phyloP scores from a whole-genome alignment of 2,797 vertebrate genomes.

The Hyperoplus lanceolatus region DNA sequence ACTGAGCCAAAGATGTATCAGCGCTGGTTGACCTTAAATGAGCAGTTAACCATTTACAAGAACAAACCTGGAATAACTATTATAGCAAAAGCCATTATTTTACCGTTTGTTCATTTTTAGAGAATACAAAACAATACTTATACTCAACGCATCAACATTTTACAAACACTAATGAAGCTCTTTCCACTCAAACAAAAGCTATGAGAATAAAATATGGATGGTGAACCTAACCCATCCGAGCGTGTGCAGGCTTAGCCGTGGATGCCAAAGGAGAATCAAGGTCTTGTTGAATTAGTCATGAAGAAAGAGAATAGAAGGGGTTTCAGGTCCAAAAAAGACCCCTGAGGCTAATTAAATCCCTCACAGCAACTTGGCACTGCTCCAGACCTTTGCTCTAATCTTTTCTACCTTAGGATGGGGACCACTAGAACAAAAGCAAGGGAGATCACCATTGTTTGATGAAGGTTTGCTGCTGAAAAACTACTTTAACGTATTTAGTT shows the following conservation, averaged over 20 bases:
- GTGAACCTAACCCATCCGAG: constrained; percentile 32
- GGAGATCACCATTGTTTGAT: constrained; percentile 55
- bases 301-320: constrained; percentile 63
- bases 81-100: constrained; percentile 2
- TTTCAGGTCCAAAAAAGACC: constrained; percentile 75
- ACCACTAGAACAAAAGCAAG: constrained; percentile 53
- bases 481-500: not conserved
- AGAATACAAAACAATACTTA: too few species aligned
- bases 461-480: constrained; percentile 51
- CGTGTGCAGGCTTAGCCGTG: constrained; percentile 50
- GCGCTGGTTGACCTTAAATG: not conserved
- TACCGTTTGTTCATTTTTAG: not conserved
- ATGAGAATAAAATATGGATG: constrained; percentile 17
- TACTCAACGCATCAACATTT: constrained; percentile 24
- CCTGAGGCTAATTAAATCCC: constrained; percentile 85
- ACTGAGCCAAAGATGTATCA: not conserved
- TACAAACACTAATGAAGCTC: constrained; percentile 11
- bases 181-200: constrained; percentile 32
- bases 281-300: constrained; percentile 81
- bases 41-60: constrained; percentile 1
- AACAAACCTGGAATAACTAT: not conserved
- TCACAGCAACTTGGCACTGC: constrained; percentile 62
- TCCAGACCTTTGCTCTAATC: constrained; percentile 71
- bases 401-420: constrained; percentile 63
- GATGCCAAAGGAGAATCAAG: constrained; percentile 72